Evolutionary conservation across 2,888 invertebrate genomes (phyloP).

Genomic region (Desoria tigrina): DNA sequence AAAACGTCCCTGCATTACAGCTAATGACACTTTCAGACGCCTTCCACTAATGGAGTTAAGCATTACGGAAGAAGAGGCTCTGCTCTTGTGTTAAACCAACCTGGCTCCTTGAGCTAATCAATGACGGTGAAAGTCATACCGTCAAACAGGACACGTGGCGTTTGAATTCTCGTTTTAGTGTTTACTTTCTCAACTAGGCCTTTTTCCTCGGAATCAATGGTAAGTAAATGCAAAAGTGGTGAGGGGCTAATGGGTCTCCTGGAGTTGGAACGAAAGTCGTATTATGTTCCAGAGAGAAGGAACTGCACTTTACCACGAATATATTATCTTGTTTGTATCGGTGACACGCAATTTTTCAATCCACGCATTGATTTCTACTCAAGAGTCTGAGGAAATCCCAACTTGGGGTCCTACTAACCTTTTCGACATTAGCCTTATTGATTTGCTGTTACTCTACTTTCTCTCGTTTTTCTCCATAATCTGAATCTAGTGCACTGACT

Average conservation of each 20-base stretch:
- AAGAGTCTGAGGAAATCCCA: conserved; percentile 6
- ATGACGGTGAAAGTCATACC: too few relatives aligned
- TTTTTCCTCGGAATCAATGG: too few relatives aligned
- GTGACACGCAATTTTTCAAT: conserved; percentile 51
- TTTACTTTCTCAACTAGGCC: too few relatives aligned
- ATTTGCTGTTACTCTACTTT: conserved; percentile 17
- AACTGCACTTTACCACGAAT: conserved; percentile 40
- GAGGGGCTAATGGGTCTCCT: conserved; percentile 2
- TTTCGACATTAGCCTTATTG: conserved; percentile 19
- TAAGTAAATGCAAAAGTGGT: too few relatives aligned
- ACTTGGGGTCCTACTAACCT: neutral
- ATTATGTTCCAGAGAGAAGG: neutral
- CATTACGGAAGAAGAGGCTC: too few relatives aligned
- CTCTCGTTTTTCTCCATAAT: neutral
- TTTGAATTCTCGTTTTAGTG: too few relatives aligned
- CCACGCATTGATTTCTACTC: conserved; percentile 42
- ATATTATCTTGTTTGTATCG: conserved; percentile 43
- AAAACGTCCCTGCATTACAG: too few relatives aligned
- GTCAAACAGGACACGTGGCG: too few relatives aligned
- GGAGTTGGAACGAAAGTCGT: neutral
- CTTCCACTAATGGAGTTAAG: too few relatives aligned
- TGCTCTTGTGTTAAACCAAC: too few relatives aligned
- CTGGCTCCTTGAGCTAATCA: too few relatives aligned
- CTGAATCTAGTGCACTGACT: neutral
- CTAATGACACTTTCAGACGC: too few relatives aligned